Evolutionary conservation across 2,888 invertebrate species (phyloP).

Genomic region (Deilephila porcellus): DNA sequence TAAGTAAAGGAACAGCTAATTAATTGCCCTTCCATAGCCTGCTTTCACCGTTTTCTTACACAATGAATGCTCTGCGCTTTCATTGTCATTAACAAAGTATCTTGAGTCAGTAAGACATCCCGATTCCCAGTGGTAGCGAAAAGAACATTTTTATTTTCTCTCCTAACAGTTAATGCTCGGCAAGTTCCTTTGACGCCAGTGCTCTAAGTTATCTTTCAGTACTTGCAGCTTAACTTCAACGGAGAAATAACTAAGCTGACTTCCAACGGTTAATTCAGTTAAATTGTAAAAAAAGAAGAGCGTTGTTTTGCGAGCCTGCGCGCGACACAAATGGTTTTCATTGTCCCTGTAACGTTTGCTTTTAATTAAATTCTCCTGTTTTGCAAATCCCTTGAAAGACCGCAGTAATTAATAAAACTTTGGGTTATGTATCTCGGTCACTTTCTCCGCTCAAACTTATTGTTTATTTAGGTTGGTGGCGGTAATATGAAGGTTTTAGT

Average conservation of each 20-base stretch:
- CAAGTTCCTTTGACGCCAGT: slow-evolving; percentile 3
- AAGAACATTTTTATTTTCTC: slow-evolving; percentile 7
- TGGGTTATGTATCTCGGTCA: slow-evolving; percentile 18
- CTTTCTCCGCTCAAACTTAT: slow-evolving; percentile 22
- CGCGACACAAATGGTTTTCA: slow-evolving; percentile 33
- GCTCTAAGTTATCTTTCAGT: slow-evolving; percentile 21
- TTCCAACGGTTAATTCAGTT: slow-evolving; percentile 18
- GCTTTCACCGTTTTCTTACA: neutral
- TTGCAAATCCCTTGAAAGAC: slow-evolving; percentile 27
- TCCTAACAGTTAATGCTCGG: slow-evolving; percentile 9
- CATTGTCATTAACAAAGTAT: neutral
- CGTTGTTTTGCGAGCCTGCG: slow-evolving; percentile 21
- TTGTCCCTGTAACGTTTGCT: slow-evolving; percentile 56
- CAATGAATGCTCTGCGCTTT: neutral
- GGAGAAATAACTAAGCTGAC: slow-evolving; percentile 14
- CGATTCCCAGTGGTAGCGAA: neutral
- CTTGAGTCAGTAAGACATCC: neutral
- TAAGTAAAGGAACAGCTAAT: no score
- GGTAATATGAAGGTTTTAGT: neutral
- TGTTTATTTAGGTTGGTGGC: slow-evolving; percentile 13
- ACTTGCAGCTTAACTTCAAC: slow-evolving; percentile 16
- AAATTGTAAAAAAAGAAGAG: slow-evolving; percentile 18
- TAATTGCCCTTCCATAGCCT: no score
- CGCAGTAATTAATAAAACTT: slow-evolving; percentile 31
- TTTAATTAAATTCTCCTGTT: slow-evolving; percentile 63